These are phyloP conservation scores for Maniola jurtina DNA, from an alignment of 1,140 invertebrate genomes.

Conservation along the genomic window DNA sequence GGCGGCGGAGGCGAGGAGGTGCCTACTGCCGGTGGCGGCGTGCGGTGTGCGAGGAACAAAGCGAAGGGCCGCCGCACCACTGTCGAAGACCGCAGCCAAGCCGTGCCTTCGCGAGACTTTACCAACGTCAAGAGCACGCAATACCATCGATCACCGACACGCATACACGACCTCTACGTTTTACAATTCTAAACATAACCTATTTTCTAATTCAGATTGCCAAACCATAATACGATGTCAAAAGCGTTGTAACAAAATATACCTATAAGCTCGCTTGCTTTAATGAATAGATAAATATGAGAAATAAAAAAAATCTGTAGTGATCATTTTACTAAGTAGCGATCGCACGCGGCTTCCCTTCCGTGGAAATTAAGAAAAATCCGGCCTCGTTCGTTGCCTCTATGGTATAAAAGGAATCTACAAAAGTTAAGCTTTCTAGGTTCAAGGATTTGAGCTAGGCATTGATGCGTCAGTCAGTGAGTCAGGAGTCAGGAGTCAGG, in stretches of 20 bases:
- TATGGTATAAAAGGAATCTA: too few relatives aligned
- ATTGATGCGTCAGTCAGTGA: too few relatives aligned
- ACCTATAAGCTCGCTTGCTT: not conserved
- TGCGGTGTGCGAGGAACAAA: slow-evolving; percentile 57
- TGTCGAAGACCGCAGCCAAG: slow-evolving; percentile 43
- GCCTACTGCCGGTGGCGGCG: slow-evolving; percentile 30
- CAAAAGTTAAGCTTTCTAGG: too few relatives aligned
- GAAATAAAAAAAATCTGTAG: not conserved
- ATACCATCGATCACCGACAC: slow-evolving; percentile 69
- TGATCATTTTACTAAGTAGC: too few relatives aligned
- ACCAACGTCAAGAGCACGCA: slow-evolving; percentile 56
- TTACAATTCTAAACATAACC: slow-evolving; percentile 33
- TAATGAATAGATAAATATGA: not conserved
- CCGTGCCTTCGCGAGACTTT: slow-evolving; percentile 48
- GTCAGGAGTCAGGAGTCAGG: too few relatives aligned
- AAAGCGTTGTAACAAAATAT: not conserved
- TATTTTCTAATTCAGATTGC: slow-evolving; percentile 23
- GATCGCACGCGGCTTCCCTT: too few relatives aligned
- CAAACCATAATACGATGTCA: slow-evolving; percentile 1
- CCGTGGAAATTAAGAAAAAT: too few relatives aligned
- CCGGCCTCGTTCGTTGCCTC: too few relatives aligned
- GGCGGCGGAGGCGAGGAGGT: slow-evolving; percentile 54
- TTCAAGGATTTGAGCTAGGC: too few relatives aligned
- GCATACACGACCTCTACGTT: slow-evolving; percentile 52
- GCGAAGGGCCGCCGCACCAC: slow-evolving; percentile 48